A percentile compares a stretch with the other conserved stretches of the same genome.
Conservation (phyloP, 53 echinoderm and acorn worm genomes). For the Holothuria scabra region DNA sequence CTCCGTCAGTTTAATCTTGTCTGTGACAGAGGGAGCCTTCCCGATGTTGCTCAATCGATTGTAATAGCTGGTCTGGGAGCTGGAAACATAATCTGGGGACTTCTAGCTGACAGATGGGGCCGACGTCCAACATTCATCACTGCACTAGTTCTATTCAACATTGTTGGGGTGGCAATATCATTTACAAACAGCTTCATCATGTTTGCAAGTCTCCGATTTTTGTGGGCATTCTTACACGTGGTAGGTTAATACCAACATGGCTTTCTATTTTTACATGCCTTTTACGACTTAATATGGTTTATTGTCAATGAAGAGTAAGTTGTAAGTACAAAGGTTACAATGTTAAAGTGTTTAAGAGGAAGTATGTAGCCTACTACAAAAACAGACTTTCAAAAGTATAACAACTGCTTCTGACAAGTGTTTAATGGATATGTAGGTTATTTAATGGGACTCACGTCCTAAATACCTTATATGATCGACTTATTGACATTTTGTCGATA, state of each 20-base stretch:
- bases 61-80: constrained; percentile 25
- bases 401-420: no score
- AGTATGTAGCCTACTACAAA: no score
- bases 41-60: constrained; percentile 10
- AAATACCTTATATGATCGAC: no score
- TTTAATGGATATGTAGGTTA: no score
- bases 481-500: no score
- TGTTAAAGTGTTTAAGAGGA: no score
- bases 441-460: no score
- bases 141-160: constrained; percentile 9
- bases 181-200: background rate
- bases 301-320: no score
- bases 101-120: constrained; percentile 18
- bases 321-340: no score
- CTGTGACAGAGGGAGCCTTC: constrained; percentile 1
- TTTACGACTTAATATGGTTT: no score
- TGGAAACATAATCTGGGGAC: constrained; percentile 1
- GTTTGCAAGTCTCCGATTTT: constrained; percentile 9
- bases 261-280: no score
- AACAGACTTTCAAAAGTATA: no score
- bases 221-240: background rate
- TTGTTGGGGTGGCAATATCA: background rate
- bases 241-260: constrained; percentile 2
- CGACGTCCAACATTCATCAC: constrained; percentile 4
- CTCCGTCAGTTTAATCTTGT: constrained; percentile 16